Evolutionary conservation across 2,888 invertebrate species (phyloP), one percentile per base, ranked within the genome.

Genomic region (Megaustenia siamemsis): DNA sequence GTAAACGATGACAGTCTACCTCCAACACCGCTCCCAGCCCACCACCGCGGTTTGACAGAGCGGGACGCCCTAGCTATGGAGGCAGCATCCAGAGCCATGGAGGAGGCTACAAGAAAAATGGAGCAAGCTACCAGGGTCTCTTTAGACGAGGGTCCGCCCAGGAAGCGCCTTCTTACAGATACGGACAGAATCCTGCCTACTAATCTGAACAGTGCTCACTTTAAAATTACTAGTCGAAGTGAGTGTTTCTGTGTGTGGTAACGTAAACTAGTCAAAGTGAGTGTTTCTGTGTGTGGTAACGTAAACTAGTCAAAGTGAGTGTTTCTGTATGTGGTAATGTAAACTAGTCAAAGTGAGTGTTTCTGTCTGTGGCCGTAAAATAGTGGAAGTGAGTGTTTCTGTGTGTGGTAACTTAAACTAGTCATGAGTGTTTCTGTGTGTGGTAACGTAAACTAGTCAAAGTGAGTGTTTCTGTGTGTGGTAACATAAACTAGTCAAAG

Each of bases 221-320:
- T 98, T 92, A 98, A 97, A 95, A 97, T 98, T 90, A 96, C 97
- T 88, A 97, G 97, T 90, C 96, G 97, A 96, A 97, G 98, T 97
- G 94, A 94, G 95, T 81, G 40, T 8, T 18, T 69, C 2, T 69
- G 8, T 35, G 10, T 24, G 24, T 5, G 24, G n/a, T 5, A n/a
- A 60, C 24, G n/a, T n/a, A n/a, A n/a, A 96, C 97, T 88, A 97
- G 97, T 90, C 96, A 97, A 96, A 97, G 98, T 97, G 94, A 94
- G 95, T 81, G 40, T 8, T 18, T 69, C n/a, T n/a, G n/a, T n/a
- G n/a, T n/a, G n/a, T n/a, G n/a, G n/a, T n/a, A n/a, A n/a, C n/a
- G n/a, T n/a, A n/a, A n/a, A n/a, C n/a, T n/a, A n/a, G n/a, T n/a
- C n/a, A n/a, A n/a, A n/a, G n/a, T n/a, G n/a, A n/a, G n/a, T n/a